Percentiles rank a stretch among this genome's conserved stretches.
phyloP scores from a whole-genome alignment of 2,113 vertebrate genomes.

The Dipodomys stephensi region DNA sequence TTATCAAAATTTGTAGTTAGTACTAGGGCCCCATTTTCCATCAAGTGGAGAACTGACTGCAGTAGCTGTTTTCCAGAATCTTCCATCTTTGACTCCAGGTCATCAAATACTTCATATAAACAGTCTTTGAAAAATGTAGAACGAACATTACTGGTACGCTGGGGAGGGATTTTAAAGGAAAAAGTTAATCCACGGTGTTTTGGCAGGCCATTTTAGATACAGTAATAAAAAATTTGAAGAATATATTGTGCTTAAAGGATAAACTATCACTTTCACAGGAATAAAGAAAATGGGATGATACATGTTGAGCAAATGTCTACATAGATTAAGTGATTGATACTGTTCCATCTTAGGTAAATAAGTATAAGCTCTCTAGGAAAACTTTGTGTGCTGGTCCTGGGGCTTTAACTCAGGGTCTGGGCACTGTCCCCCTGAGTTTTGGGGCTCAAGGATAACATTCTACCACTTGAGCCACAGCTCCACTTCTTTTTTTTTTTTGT shows the following conservation, averaged over 20 bases:
- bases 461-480: too few relatives aligned
- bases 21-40: conserved; percentile 96
- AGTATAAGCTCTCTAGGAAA: neutral
- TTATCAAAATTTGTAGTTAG: conserved; percentile 98
- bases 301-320: neutral
- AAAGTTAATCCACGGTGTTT: conserved; percentile 30
- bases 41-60: conserved; percentile 94
- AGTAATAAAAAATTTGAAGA: conserved; percentile 8
- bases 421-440: too few relatives aligned
- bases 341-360: neutral
- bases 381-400: neutral
- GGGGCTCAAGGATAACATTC: too few relatives aligned
- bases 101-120: conserved; percentile 97
- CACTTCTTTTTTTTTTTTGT: too few relatives aligned
- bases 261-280: neutral
- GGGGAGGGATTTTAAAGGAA: conserved; percentile 63
- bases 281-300: neutral
- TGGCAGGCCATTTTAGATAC: neutral
- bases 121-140: conserved; percentile 99
- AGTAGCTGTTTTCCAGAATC: conserved; percentile 95
- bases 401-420: too few relatives aligned
- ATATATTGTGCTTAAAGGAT: conserved; percentile 41
- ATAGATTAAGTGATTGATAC: neutral
- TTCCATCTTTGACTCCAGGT: conserved; percentile 97
- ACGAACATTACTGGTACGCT: conserved; percentile 96